Percentiles rank a stretch among this genome's conserved stretches.
Evolutionary conservation across 2,113 vertebrate species (phyloP).

Genomic region (Ivindomyrus marchei): DNA sequence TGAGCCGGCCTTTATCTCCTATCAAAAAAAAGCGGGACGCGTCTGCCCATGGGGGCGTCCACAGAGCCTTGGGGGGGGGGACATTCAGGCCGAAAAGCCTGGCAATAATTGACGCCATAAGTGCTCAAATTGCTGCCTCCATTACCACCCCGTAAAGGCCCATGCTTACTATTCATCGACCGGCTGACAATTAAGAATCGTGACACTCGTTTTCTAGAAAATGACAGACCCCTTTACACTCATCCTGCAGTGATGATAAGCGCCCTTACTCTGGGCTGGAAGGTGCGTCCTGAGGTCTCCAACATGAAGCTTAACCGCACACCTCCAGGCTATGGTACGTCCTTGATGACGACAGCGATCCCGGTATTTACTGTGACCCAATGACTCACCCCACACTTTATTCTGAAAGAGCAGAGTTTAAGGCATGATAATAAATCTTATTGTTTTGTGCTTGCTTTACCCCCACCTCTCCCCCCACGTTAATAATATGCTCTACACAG

Average conservation of each 20-base stretch:
- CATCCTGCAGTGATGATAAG: background rate
- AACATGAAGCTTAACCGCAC: background rate
- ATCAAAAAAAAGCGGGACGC: background rate
- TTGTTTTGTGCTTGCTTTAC: background rate
- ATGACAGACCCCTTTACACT: background rate
- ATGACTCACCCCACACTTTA: background rate
- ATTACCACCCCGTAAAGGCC: background rate
- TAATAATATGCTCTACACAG: background rate
- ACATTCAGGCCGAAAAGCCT: background rate
- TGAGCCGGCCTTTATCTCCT: background rate
- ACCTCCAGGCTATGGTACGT: background rate
- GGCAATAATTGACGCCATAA: background rate
- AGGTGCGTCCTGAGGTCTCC: background rate
- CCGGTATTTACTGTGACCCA: background rate
- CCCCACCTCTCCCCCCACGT: background rate
- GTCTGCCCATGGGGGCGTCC: background rate
- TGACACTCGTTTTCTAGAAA: background rate
- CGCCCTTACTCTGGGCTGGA: background rate
- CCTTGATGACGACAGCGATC: background rate
- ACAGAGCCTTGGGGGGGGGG: background rate
- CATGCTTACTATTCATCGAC: background rate
- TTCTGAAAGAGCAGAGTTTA: background rate
- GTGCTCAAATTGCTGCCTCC: background rate
- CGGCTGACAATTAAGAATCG: conserved; percentile 9
- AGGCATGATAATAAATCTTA: background rate